Conservation (phyloP, 37 sponge, comb jelly and placozoan genomes). For the Dysidea cf. avara region DNA sequence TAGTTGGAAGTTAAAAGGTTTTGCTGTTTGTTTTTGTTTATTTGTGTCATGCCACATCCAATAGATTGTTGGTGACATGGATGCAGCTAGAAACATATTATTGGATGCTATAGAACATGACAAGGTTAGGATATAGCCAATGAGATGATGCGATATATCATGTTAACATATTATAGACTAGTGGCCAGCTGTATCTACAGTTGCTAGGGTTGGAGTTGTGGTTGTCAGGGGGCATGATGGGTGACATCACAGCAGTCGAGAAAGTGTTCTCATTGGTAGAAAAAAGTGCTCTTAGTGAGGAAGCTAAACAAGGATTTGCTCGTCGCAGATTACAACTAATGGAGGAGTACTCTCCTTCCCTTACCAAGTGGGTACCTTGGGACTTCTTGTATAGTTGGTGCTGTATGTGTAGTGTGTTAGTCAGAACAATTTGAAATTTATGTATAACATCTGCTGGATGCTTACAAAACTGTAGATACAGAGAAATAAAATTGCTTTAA, state of each 20-base stretch:
- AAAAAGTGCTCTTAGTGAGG: slow-evolving; percentile 7
- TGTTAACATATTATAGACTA: slow-evolving; percentile 13
- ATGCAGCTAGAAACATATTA: slow-evolving; percentile 21
- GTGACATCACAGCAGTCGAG: slow-evolving; percentile 26
- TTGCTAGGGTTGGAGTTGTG: slow-evolving; percentile 69
- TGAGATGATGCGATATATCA: not conserved
- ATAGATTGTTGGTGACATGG: slow-evolving; percentile 34
- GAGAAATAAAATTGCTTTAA: too few relatives aligned
- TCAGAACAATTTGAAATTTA: not conserved
- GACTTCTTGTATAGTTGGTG: not conserved
- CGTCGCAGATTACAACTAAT: slow-evolving; percentile 32
- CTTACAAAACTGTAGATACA: too few relatives aligned
- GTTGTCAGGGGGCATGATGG: slow-evolving; percentile 18
- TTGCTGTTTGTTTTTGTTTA: too few relatives aligned
- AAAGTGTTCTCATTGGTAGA: slow-evolving; percentile 26
- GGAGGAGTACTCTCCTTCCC: slow-evolving; percentile 46
- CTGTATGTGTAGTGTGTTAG: not conserved
- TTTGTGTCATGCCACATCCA: not conserved
- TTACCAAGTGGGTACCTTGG: slow-evolving; percentile 59
- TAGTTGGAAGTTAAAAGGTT: too few relatives aligned
- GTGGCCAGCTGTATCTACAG: slow-evolving; percentile 50
- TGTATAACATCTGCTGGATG: not conserved
- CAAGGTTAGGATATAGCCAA: slow-evolving; percentile 21
- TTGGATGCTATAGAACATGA: slow-evolving; percentile 57
- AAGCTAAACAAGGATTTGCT: slow-evolving; percentile 23